Conservation (phyloP, 92 coral and sea anemone genomes). For the Micromussa lordhowensis region DNA sequence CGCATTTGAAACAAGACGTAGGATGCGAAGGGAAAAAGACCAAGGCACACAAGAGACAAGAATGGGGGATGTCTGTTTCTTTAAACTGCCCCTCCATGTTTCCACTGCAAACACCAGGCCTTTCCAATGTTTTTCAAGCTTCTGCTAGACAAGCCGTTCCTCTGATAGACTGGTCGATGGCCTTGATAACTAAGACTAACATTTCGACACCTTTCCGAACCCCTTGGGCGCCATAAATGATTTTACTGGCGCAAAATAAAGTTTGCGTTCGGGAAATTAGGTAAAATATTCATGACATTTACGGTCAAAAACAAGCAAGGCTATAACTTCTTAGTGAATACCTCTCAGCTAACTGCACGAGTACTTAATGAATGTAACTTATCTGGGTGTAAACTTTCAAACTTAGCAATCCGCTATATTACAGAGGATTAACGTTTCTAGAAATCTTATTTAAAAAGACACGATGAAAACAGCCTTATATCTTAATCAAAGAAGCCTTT, state of each 20-base stretch:
- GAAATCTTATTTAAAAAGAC: slow-evolving; percentile 14
- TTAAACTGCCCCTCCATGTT: slow-evolving; percentile 8
- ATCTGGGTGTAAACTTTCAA: not conserved
- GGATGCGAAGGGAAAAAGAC: not conserved
- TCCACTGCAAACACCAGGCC: slow-evolving; percentile 22
- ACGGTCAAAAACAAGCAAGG: not conserved
- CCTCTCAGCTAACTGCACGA: not conserved
- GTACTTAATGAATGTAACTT: not conserved
- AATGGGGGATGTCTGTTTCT: slow-evolving; percentile 24
- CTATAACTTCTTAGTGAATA: not conserved
- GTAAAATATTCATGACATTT: slow-evolving; percentile 43
- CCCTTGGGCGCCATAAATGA: slow-evolving; percentile 50
- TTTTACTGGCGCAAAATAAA: slow-evolving; percentile 9
- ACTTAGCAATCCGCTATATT: not conserved
- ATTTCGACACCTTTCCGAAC: slow-evolving; percentile 31
- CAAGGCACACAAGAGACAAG: not conserved
- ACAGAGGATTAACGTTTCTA: slow-evolving; percentile 2
- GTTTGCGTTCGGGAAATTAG: slow-evolving; percentile 58
- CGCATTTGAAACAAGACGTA: not conserved
- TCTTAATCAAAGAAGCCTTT: not conserved
- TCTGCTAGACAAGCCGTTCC: slow-evolving; percentile 3
- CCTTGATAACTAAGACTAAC: slow-evolving; percentile 39
- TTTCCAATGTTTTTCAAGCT: slow-evolving; percentile 5
- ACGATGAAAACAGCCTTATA: not conserved
- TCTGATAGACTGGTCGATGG: slow-evolving; percentile 43